Conservation (phyloP, 2,113 vertebrate species). For the Camelus bactrianus region DNA sequence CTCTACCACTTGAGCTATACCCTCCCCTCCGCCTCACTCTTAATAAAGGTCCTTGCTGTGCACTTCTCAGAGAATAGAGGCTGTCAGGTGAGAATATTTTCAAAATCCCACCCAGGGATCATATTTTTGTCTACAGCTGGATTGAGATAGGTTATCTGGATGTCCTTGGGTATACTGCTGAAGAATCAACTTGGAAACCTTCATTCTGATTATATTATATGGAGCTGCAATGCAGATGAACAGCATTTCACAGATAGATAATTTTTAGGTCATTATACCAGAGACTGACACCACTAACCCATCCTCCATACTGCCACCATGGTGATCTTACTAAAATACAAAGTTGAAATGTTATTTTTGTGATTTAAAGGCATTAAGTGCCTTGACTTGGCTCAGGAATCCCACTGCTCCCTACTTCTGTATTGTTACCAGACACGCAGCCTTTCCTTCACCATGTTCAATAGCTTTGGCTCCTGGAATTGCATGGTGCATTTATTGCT, state of each 20-base stretch:
- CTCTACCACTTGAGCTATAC: too few species aligned
- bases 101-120: not conserved
- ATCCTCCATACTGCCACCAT: not conserved
- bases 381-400: not conserved
- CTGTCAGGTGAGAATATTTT: not conserved
- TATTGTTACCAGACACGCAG: not conserved
- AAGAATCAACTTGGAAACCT: constrained; percentile 8
- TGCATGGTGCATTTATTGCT: not conserved
- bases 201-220: not conserved
- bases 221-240: not conserved
- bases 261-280: not conserved
- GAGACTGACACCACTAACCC: not conserved
- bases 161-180: not conserved
- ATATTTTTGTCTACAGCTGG: not conserved
- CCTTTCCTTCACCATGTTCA: accelerated
- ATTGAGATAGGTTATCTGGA: not conserved
- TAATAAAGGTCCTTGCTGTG: not conserved
- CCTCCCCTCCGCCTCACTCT: not conserved
- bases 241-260: not conserved
- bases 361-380: not conserved
- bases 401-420: too few species aligned
- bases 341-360: not conserved
- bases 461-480: not conserved
- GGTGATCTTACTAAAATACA: not conserved
- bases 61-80: not conserved